Base-by-base conservation (phyloP, 2,888 invertebrate species). In the Apotomis betuletana region DNA sequence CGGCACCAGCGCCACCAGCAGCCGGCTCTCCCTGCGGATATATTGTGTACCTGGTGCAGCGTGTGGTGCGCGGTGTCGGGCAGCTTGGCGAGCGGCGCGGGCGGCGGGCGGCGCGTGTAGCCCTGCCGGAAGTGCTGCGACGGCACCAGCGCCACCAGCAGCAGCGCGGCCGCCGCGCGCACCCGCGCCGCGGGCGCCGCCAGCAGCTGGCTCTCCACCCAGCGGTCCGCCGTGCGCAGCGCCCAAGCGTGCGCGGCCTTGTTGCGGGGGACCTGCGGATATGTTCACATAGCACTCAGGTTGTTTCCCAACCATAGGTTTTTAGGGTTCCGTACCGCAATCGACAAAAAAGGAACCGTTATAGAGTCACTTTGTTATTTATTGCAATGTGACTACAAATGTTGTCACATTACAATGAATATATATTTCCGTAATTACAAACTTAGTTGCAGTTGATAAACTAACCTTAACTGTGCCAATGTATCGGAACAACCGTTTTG, bases 201-300 rank as follows among this genome's bases (percentile, higher is more conserved):
- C 74, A 98, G 94, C 73, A 98, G 94, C 87, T 97, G 98, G 76
- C 96, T 96, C 86, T 98, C 98, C 70, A 98, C 94, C 98, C 98
- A 98, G 38, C 95, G 96, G 77, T 98, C 98, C 79, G 98, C 95
- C n/a, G 97, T 97, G 79, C 96, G 96, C n/a, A 98, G 92, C 12
- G 98, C 97, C 97, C 98, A 98, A 61, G 96, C 95, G 88, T 98
- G 98, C 0, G 97, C 98, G 63, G 97, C 94, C 85, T 98, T 97
- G 90, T 98, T 98, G 74, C 98, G 95, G 0, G 98, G 96, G 1
- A 96, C 96, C 93, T 84, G 85, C 81, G n/a, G 83, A 77, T 27
- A 27, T 27, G 9, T 5, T 10, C 5, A 51, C 13, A 5, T 5
- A 8, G 46, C 36, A 27, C 1, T 27, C 27, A 27, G 27, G 27